Percentiles rank a stretch among this genome's conserved stretches.
Evolutionary conservation across 2,888 invertebrate genomes (phyloP).

Genomic region (Agrochola circellaris): DNA sequence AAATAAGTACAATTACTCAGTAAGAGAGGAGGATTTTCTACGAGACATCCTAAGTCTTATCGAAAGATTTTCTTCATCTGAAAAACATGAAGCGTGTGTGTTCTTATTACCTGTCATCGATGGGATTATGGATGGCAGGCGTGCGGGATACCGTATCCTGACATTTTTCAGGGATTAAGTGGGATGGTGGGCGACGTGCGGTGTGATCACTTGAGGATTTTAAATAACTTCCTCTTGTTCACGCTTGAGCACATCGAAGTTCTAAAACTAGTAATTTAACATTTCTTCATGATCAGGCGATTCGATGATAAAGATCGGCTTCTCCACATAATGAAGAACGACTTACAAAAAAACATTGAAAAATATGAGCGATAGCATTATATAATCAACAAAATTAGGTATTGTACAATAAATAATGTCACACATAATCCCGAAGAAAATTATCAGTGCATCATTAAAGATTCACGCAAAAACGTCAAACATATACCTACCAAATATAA

Average conservation of each 20-base stretch:
- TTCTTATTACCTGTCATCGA: slow-evolving; percentile 47
- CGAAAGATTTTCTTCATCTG: slow-evolving; percentile 27
- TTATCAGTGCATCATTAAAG: slow-evolving; percentile 8
- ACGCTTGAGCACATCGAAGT: not conserved
- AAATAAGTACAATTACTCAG: not conserved
- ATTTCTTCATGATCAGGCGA: not conserved
- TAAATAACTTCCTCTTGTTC: not conserved
- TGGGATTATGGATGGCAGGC: slow-evolving; percentile 32
- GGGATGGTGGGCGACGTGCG: slow-evolving; percentile 8
- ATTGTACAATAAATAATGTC: not conserved
- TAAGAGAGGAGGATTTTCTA: not conserved
- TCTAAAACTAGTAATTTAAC: not conserved
- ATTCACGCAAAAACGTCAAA: slow-evolving; percentile 22
- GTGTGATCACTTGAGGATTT: slow-evolving; percentile 7
- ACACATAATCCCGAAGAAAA: not conserved
- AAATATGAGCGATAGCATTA: not conserved
- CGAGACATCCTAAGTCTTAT: slow-evolving; percentile 27
- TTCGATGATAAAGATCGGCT: not conserved
- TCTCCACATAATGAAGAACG: not conserved
- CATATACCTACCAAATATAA: slow-evolving; percentile 2
- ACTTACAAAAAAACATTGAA: not conserved
- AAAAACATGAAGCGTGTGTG: slow-evolving; percentile 28
- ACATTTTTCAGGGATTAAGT: slow-evolving; percentile 28
- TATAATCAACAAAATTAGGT: not conserved
- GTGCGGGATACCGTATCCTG: not conserved